These are phyloP conservation scores for Paedocypris sp. DNA, from an alignment of 2,113 vertebrate genomes.

Conservation along the genomic window DNA sequence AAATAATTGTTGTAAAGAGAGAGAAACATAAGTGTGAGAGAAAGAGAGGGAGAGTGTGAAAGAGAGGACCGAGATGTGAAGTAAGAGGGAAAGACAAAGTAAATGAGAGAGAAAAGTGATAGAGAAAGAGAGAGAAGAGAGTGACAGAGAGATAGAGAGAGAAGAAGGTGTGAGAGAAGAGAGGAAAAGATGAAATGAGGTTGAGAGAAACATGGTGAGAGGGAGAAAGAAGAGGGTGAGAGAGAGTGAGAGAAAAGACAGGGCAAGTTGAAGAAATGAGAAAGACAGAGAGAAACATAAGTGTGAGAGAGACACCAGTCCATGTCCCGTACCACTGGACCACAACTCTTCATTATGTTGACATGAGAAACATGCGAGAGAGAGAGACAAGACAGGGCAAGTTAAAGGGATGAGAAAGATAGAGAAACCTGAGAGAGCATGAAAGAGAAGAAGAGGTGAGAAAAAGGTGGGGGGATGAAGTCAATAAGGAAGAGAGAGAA, in stretches of 20 bases:
- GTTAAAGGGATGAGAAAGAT: too few relatives aligned
- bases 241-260: neutral
- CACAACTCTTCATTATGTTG: too few relatives aligned
- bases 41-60: neutral
- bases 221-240: neutral
- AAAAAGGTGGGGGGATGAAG: too few relatives aligned
- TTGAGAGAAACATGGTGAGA: neutral
- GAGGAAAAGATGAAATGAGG: neutral
- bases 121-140: neutral
- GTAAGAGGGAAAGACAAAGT: neutral
- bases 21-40: neutral
- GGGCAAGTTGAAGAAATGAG: neutral
- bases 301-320: too few relatives aligned
- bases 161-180: neutral
- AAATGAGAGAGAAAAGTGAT: neutral
- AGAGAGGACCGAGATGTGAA: neutral
- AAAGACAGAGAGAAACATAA: neutral
- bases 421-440: too few relatives aligned
- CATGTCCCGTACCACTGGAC: too few relatives aligned
- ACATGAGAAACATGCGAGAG: too few relatives aligned
- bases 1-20: neutral
- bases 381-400: too few relatives aligned
- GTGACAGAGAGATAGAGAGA: neutral
- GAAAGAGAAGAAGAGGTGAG: too few relatives aligned
- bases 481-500: too few relatives aligned